These are phyloP conservation scores for Lasioglossum albipes DNA, from an alignment of 1,140 invertebrate species.

Conservation along the genomic window DNA sequence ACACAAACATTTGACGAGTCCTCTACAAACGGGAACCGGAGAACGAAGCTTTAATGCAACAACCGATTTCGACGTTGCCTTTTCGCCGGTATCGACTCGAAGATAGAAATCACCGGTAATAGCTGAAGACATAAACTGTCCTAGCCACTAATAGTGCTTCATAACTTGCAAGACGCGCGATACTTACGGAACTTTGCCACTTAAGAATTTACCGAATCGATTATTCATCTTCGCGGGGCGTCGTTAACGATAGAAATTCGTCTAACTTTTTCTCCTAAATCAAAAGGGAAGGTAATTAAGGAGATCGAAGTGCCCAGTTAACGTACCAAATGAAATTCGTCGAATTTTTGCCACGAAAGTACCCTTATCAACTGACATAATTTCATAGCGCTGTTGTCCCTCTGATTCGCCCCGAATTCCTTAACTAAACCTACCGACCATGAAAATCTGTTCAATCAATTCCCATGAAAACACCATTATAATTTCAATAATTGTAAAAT, in stretches of 20 bases:
- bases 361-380: background rate
- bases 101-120: background rate
- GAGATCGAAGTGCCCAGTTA: conserved; percentile 12
- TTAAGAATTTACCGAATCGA: background rate
- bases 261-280: conserved; percentile 12
- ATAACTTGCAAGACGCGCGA: background rate
- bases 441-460: too few relatives aligned
- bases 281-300: conserved; percentile 13
- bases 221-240: background rate
- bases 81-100: too few relatives aligned
- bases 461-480: too few relatives aligned
- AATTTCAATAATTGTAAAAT: too few relatives aligned
- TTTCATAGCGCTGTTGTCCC: background rate
- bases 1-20: too few relatives aligned
- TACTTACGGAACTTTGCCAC: background rate
- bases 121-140: background rate
- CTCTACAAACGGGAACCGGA: too few relatives aligned
- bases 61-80: too few relatives aligned
- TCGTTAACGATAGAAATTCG: background rate
- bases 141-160: background rate
- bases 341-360: conserved; percentile 21
- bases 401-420: background rate
- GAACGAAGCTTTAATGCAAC: too few relatives aligned
- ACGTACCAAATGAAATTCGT: conserved; percentile 24
- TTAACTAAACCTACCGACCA: too few relatives aligned